A percentile compares a stretch with the other conserved stretches of the same genome.
These are phyloP conservation scores for Rhagium mordax DNA, from an alignment of 2,888 invertebrate species.

Conservation along the genomic window DNA sequence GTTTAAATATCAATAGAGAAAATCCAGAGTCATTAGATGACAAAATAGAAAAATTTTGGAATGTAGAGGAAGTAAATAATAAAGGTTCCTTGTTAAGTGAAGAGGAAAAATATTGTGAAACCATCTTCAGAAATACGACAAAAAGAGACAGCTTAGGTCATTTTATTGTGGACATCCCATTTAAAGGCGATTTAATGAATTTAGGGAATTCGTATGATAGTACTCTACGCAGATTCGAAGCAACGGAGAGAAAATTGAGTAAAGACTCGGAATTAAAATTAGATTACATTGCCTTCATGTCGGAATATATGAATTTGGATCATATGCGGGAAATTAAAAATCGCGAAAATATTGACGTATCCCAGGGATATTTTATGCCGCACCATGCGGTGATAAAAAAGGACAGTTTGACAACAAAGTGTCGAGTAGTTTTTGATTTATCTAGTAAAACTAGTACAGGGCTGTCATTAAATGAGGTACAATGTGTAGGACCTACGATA, in stretches of 20 bases:
- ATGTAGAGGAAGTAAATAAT: constrained; percentile 11
- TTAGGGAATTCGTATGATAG: too few relatives aligned
- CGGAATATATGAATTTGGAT: constrained; percentile 9
- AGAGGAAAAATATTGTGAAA: constrained; percentile 30
- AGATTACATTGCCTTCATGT: constrained; percentile 29
- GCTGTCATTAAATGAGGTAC: too few relatives aligned
- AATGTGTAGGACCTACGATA: too few relatives aligned
- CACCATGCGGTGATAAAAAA: constrained; percentile 45
- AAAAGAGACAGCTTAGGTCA: neutral
- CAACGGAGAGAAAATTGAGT: too few relatives aligned
- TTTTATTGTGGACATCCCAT: neutral
- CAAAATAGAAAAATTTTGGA: constrained; percentile 26
- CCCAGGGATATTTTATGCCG: constrained; percentile 15
- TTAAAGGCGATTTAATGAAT: neutral
- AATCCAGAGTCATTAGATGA: neutral
- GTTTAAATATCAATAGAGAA: neutral
- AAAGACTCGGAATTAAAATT: too few relatives aligned
- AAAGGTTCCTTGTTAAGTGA: neutral
- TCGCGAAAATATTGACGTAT: neutral
- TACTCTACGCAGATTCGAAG: too few relatives aligned
- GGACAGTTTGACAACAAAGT: constrained; percentile 32
- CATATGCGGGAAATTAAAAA: constrained; percentile 1
- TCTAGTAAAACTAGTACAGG: constrained; percentile 25
- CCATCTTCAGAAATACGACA: neutral
- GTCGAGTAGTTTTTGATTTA: constrained; percentile 44